phyloP scores from a whole-genome alignment of 2,888 invertebrate genomes.

The Sinopyrophorus schimmeli region DNA sequence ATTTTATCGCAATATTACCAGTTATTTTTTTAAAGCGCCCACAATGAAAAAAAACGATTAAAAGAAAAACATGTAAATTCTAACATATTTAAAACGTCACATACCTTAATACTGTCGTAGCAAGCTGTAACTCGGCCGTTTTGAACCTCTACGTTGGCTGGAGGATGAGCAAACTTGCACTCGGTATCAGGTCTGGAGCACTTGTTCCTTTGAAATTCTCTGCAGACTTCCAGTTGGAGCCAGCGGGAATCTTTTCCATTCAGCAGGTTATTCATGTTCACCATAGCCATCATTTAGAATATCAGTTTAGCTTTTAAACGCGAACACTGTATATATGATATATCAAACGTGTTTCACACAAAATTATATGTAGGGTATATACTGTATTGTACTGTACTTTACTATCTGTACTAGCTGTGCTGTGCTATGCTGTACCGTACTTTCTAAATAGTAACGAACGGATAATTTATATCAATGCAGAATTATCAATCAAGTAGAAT shows the following conservation, averaged over 20 bases:
- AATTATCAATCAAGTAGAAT: slow-evolving; percentile 49
- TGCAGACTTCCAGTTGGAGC: slow-evolving; percentile 99
- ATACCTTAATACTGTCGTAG: slow-evolving; percentile 99
- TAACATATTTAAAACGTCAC: too few relatives aligned
- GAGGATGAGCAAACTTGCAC: slow-evolving; percentile 99
- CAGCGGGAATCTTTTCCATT: slow-evolving; percentile 99
- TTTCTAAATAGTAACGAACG: slow-evolving; percentile 11
- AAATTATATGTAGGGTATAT: slow-evolving; percentile 17
- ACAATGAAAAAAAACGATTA: too few relatives aligned
- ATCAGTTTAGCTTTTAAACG: slow-evolving; percentile 41
- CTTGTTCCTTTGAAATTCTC: slow-evolving; percentile 99
- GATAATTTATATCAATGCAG: slow-evolving; percentile 11
- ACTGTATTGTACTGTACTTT: slow-evolving; percentile 9
- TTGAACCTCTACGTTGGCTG: slow-evolving; percentile 99
- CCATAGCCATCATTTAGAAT: slow-evolving; percentile 73
- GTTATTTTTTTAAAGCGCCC: too few relatives aligned
- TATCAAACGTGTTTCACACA: slow-evolving; percentile 28
- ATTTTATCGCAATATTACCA: too few relatives aligned
- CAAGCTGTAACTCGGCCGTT: slow-evolving; percentile 99
- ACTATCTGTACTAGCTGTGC: too few relatives aligned
- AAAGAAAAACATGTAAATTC: too few relatives aligned
- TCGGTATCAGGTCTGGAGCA: slow-evolving; percentile 98
- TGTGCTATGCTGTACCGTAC: too few relatives aligned
- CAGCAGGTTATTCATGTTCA: slow-evolving; percentile 94
- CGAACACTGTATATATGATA: slow-evolving; percentile 36